A percentile compares a stretch with the other conserved stretches of the same genome.
phyloP scores from a whole-genome alignment of 2,888 invertebrate genomes.

The Pristionchus exspectatus region DNA sequence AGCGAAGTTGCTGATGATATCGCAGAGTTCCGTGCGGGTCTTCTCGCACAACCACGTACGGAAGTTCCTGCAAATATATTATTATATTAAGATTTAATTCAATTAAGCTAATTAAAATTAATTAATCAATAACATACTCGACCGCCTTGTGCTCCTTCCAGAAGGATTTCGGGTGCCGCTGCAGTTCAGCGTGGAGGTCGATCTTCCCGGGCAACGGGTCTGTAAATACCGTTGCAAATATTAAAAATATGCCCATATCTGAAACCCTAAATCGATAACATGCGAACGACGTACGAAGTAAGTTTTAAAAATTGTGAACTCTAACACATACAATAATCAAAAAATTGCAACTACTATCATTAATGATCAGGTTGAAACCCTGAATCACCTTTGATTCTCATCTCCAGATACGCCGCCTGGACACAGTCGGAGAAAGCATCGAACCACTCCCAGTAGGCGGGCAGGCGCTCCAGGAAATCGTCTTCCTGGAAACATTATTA shows the following conservation, averaged over 20 bases:
- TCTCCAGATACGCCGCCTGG: not conserved
- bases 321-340: too few species aligned
- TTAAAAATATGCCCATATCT: not conserved
- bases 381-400: not conserved
- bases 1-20: not conserved
- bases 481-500: slow-evolving; percentile 8
- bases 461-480: not conserved
- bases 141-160: slow-evolving; percentile 18
- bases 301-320: too few species aligned
- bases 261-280: not conserved
- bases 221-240: not conserved
- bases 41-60: not conserved
- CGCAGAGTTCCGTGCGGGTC: slow-evolving; percentile 18
- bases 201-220: not conserved
- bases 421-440: not conserved
- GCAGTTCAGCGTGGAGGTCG: slow-evolving; percentile 27
- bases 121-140: not conserved
- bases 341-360: not conserved
- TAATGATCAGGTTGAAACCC: not conserved
- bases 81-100: not conserved
- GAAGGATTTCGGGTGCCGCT: not conserved
- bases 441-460: slow-evolving; percentile 35
- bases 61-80: not conserved
- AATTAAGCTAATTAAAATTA: not conserved
- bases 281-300: too few species aligned